Percentiles rank a stretch among this genome's conserved stretches.
Evolutionary conservation across 2,797 vertebrate genomes (phyloP).

Genomic region (Poecilia wingei): DNA sequence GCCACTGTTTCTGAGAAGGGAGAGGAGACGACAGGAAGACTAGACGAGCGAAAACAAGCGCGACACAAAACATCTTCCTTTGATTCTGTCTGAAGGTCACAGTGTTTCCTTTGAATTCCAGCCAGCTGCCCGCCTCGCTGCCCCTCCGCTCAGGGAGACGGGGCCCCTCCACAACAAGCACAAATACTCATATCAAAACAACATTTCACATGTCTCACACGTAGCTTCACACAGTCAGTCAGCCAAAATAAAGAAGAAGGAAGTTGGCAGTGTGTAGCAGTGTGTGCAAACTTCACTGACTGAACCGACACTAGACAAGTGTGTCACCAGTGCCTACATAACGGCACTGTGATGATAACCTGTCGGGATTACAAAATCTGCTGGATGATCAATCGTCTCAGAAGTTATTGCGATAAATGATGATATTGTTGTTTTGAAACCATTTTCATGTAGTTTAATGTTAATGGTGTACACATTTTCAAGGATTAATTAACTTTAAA

Average conservation of each 20-base stretch:
- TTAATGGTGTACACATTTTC: too few species aligned
- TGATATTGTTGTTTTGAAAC: too few species aligned
- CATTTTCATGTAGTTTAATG: too few species aligned
- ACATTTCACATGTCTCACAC: conserved; percentile 22
- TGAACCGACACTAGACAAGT: background rate
- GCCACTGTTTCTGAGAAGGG: background rate
- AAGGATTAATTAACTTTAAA: too few species aligned
- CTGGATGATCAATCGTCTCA: too few species aligned
- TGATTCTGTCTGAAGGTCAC: conserved; percentile 70
- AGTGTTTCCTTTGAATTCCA: conserved; percentile 61
- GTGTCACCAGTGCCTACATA: background rate
- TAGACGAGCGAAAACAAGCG: conserved; percentile 46
- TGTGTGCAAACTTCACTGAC: background rate
- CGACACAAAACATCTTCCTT: conserved; percentile 62
- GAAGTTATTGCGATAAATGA: too few species aligned
- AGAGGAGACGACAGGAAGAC: conserved; percentile 31
- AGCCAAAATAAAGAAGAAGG: conserved; percentile 26
- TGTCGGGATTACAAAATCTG: too few species aligned
- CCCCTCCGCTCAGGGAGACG: conserved; percentile 24
- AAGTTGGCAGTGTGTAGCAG: conserved; percentile 13
- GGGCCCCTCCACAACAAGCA: conserved; percentile 12
- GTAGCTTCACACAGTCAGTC: conserved; percentile 23
- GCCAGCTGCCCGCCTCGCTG: conserved; percentile 39
- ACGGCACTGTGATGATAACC: too few species aligned
- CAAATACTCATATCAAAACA: conserved; percentile 12